Conservation (phyloP, 2,888 invertebrate genomes). For the Carpatolechia fugitivella region DNA sequence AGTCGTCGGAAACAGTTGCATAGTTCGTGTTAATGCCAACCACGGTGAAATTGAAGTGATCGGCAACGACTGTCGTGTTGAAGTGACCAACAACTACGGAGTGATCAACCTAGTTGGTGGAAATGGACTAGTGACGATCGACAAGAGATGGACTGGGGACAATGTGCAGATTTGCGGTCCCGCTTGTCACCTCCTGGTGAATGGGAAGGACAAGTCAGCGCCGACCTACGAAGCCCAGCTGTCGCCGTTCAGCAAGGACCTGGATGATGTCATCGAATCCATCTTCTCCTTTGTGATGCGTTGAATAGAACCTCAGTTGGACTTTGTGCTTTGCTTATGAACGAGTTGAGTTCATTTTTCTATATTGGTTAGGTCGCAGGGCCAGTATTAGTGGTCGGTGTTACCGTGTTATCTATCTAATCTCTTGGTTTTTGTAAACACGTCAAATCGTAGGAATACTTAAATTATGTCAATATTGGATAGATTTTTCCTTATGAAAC, state of each 20-base stretch:
- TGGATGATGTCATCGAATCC: conserved; percentile 71
- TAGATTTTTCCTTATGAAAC: neutral
- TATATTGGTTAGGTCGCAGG: neutral
- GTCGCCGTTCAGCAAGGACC: conserved; percentile 68
- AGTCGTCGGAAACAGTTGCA: conserved; percentile 68
- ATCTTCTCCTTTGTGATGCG: conserved; percentile 74
- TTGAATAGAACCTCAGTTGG: conserved; percentile 35
- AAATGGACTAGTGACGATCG: conserved; percentile 55
- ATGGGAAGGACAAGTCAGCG: conserved; percentile 56
- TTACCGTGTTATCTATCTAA: neutral
- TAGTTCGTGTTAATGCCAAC: conserved; percentile 55
- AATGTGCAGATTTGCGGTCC: conserved; percentile 59
- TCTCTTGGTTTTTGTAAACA: neutral
- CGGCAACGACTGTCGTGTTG: conserved; percentile 66
- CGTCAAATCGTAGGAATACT: neutral
- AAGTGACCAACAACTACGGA: conserved; percentile 61
- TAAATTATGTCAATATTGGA: neutral
- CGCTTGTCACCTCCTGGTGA: conserved; percentile 55
- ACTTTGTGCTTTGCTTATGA: conserved; percentile 15
- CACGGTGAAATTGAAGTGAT: conserved; percentile 70
- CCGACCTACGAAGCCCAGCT: conserved; percentile 61
- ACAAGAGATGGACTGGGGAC: conserved; percentile 57
- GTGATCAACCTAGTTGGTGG: conserved; percentile 62
- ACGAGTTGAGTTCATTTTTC: conserved; percentile 13
- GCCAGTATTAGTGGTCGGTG: conserved; percentile 1